A percentile compares a stretch with the other conserved stretches of the same genome.
phyloP scores from a whole-genome alignment of 2,888 invertebrate genomes.

The Mamestra brassicae region DNA sequence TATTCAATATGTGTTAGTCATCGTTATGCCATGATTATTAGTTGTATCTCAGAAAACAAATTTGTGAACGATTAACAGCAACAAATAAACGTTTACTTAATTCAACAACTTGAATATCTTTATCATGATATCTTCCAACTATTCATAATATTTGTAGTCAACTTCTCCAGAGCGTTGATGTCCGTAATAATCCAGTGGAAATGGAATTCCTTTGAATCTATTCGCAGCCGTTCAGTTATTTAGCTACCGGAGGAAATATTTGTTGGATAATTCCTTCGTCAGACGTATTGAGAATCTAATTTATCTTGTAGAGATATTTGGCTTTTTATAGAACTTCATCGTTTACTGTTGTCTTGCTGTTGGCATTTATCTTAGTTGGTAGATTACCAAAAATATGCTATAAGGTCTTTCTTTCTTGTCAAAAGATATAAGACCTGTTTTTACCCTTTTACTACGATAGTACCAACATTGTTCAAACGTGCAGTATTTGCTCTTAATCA shows the following conservation, averaged over 20 bases:
- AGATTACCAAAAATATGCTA: not conserved
- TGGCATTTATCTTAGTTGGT: not conserved
- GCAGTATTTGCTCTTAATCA: not conserved
- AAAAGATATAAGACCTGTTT: too few relatives aligned
- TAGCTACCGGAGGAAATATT: slow-evolving; percentile 60
- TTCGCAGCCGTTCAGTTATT: slow-evolving; percentile 61
- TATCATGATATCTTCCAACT: slow-evolving; percentile 14
- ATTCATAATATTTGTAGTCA: slow-evolving; percentile 41
- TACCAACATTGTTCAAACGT: not conserved
- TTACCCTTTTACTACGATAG: too few relatives aligned
- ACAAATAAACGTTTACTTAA: slow-evolving; percentile 1
- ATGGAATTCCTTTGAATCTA: slow-evolving; percentile 63
- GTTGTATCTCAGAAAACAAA: not conserved
- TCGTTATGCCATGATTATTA: not conserved
- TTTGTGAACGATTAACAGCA: not conserved
- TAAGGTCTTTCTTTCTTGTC: too few relatives aligned
- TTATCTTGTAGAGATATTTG: slow-evolving; percentile 23
- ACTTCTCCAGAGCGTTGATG: slow-evolving; percentile 39
- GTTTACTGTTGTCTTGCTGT: not conserved
- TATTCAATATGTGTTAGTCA: slow-evolving; percentile 1
- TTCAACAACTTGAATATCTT: slow-evolving; percentile 15
- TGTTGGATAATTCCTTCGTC: slow-evolving; percentile 43
- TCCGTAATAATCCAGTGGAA: slow-evolving; percentile 48
- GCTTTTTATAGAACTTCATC: not conserved
- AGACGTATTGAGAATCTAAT: slow-evolving; percentile 42